Base-by-base conservation (phyloP, 2,113 vertebrate species). In the Pardalotus punctatus region DNA sequence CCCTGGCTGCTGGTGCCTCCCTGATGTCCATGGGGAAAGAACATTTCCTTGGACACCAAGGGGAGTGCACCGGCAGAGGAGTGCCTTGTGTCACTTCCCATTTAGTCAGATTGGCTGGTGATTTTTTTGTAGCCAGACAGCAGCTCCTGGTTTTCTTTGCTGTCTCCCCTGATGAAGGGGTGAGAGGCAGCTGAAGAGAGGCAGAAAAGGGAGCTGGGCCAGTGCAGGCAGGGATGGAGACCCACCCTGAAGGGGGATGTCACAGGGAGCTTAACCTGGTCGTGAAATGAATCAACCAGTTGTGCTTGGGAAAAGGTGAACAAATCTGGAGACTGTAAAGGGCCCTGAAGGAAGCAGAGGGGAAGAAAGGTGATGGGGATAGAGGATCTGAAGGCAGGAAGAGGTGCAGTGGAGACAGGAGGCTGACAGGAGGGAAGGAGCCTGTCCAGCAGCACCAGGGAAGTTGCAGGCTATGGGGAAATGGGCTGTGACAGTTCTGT, bases 401-500 rank as follows among this genome's bases (percentile, higher is more conserved):
- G 50, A 51, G 15, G 19, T 76, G 50, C 0, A 5, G 7, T 24
- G 45, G 45, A 66, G 19, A 54, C 14, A n/a, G 38, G 48, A 78
- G 47, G 14, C 6, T 47, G 43, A 36, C 5, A 3, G 65, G 38
- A 64, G n/a, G 14, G 36, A 82, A 35, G 38, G 27, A 35, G 29
- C 15, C 40, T 67, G 21, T 33, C 53, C 57, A 67, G 31, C 35
- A 87, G 36, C 25, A 60, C 27, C 24, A 35, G 54, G 36, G 45
- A 70, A 45, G 17, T 38, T 43, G 12, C 20, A 47, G 56, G 38
- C 20, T 78, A 47, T 67, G 67, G 45, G 67, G 53, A 47, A 81
- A 48, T 1, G 4, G 51, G 29, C 51, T 40, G 50, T 76, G 62
- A 23, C 3, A 0, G 9, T 29, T 12, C 1, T 38, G 22, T 0